Evolutionary conservation across 2,888 invertebrate genomes (phyloP).

Genomic region (Cyclophora punctaria): DNA sequence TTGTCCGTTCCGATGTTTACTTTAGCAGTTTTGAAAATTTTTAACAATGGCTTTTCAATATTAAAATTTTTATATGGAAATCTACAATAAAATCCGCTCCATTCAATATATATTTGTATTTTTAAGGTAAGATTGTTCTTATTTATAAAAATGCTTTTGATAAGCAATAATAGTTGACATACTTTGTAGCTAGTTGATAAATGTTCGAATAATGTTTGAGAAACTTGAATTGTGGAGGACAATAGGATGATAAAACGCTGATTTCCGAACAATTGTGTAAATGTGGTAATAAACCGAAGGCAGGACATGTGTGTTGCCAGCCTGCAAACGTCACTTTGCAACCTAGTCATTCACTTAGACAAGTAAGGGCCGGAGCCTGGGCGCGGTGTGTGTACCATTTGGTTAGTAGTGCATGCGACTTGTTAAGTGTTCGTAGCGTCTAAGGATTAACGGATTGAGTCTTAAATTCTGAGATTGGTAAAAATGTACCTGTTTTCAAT

Average conservation of each 20-base stretch:
- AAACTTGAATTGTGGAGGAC: constrained; percentile 28
- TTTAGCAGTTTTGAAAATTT: constrained; percentile 45
- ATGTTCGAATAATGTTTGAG: constrained; percentile 29
- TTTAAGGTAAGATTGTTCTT: constrained; percentile 44
- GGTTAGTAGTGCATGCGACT: constrained; percentile 69
- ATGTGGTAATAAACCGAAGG: constrained; percentile 24
- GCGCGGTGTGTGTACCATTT: constrained; percentile 46
- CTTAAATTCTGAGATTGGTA: constrained; percentile 70
- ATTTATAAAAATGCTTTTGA: constrained; percentile 41
- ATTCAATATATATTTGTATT: constrained; percentile 39
- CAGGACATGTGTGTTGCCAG: constrained; percentile 5
- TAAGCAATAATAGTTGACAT: constrained; percentile 44
- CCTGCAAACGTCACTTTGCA: constrained; percentile 52
- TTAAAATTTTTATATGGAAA: constrained; percentile 37
- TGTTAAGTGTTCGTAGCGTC: constrained; percentile 72
- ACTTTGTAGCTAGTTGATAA: constrained; percentile 42
- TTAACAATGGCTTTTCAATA: constrained; percentile 34
- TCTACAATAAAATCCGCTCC: constrained; percentile 42
- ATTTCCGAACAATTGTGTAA: constrained; percentile 19
- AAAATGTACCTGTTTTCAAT: constrained; percentile 73
- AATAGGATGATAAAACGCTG: constrained; percentile 1
- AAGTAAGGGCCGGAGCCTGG: constrained; percentile 34
- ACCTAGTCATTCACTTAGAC: constrained; percentile 73
- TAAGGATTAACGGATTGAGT: constrained; percentile 67
- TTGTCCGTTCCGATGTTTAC: constrained; percentile 26